phyloP scores from a whole-genome alignment of 1,140 invertebrate species.

The Heliconius hewitsoni region DNA sequence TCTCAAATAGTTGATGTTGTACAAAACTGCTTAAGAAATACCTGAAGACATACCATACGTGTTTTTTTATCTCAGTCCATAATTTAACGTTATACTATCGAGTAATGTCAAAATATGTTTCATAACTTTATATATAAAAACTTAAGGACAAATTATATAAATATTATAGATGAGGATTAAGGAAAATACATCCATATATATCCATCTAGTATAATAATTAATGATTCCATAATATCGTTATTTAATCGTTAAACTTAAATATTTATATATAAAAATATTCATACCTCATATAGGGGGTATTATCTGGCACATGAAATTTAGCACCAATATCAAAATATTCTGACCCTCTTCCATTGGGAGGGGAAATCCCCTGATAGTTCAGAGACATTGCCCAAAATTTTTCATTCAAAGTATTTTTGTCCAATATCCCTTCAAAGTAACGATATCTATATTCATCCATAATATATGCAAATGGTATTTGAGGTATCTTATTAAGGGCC shows the following conservation, averaged over 20 bases:
- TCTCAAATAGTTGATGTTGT: constrained; percentile 89
- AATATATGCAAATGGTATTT: constrained; percentile 87
- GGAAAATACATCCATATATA: no score
- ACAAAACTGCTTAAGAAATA: constrained; percentile 88
- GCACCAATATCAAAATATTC: constrained; percentile 86
- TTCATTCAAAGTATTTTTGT: constrained; percentile 80
- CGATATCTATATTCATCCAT: constrained; percentile 90
- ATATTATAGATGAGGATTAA: no score
- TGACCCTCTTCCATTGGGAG: constrained; percentile 80
- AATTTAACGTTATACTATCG: no score
- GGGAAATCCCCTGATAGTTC: constrained; percentile 84
- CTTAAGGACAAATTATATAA: no score
- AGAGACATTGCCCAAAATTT: constrained; percentile 85
- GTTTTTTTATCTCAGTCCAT: no score
- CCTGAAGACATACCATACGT: constrained; percentile 63
- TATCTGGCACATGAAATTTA: constrained; percentile 87
- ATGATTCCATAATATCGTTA: no score
- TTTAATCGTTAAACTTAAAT: neutral
- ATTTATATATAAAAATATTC: neutral
- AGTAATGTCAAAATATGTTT: no score
- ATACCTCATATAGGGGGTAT: constrained; percentile 74
- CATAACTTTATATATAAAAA: no score
- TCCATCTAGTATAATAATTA: no score
- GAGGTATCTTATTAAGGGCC: constrained; percentile 88
- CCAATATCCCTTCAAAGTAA: constrained; percentile 84